Evolutionary conservation across 2,113 vertebrate genomes (phyloP).

Genomic region (Petrocephalus microphthalmus): DNA sequence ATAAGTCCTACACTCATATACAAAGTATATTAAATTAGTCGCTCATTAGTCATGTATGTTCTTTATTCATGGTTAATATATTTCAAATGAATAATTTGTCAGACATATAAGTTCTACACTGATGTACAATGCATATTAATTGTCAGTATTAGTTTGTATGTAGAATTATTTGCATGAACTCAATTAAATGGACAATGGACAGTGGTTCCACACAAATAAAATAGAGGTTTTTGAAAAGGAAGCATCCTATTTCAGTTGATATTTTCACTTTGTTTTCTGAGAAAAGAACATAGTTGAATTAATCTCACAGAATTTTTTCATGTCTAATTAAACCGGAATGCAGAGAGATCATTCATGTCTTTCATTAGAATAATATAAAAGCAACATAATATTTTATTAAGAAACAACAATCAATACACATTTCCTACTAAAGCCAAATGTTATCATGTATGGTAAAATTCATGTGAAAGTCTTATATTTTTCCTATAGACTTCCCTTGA

Average conservation of each 20-base stretch:
- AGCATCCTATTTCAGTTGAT: neutral
- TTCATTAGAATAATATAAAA: neutral
- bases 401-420: no score
- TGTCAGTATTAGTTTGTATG: no score
- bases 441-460: neutral
- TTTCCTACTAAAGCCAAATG: no score
- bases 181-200: neutral
- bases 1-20: neutral
- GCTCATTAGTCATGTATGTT: no score
- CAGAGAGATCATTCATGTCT: neutral
- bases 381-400: no score
- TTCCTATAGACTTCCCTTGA: neutral
- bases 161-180: no score
- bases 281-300: neutral
- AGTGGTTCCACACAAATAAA: neutral
- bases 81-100: no score
- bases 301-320: neutral
- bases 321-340: neutral
- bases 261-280: neutral
- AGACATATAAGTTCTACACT: no score
- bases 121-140: no score
- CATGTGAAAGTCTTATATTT: neutral
- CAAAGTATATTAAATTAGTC: neutral
- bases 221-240: neutral
- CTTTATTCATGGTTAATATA: no score